Conservation (phyloP, 2,113 vertebrate genomes). For the Equus quagga region DNA sequence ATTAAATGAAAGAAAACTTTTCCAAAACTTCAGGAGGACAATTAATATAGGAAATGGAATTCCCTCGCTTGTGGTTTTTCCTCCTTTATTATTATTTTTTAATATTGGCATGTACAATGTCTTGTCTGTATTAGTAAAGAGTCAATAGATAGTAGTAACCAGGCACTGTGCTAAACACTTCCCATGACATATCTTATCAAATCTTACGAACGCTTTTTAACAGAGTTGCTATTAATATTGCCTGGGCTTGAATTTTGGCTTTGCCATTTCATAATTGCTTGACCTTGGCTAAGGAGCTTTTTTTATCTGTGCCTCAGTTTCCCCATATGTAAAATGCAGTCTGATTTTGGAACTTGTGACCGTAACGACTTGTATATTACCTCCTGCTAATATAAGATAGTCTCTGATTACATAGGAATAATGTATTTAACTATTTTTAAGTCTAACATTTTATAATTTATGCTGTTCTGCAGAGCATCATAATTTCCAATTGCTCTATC, state of each 20-base stretch:
- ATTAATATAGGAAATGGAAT: neutral
- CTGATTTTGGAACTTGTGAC: conserved; percentile 13
- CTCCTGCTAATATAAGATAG: neutral
- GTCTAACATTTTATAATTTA: neutral
- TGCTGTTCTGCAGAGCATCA: neutral
- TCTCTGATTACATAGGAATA: neutral
- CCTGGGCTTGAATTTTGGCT: neutral
- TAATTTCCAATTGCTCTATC: conserved; percentile 9
- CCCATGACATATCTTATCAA: neutral
- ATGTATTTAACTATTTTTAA: conserved; percentile 36
- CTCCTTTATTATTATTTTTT: neutral
- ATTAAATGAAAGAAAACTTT: neutral
- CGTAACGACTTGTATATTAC: neutral
- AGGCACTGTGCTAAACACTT: neutral
- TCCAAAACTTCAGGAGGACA: neutral
- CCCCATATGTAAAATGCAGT: neutral
- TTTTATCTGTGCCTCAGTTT: conserved; percentile 11
- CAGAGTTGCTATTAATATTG: neutral
- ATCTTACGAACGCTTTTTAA: neutral
- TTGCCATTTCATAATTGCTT: neutral
- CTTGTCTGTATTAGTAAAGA: neutral
- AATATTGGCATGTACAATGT: neutral
- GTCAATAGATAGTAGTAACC: neutral
- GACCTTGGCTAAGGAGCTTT: neutral
- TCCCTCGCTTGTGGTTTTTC: neutral